Conservation (phyloP, 2,113 vertebrate genomes). For the Castor canadensis region DNA sequence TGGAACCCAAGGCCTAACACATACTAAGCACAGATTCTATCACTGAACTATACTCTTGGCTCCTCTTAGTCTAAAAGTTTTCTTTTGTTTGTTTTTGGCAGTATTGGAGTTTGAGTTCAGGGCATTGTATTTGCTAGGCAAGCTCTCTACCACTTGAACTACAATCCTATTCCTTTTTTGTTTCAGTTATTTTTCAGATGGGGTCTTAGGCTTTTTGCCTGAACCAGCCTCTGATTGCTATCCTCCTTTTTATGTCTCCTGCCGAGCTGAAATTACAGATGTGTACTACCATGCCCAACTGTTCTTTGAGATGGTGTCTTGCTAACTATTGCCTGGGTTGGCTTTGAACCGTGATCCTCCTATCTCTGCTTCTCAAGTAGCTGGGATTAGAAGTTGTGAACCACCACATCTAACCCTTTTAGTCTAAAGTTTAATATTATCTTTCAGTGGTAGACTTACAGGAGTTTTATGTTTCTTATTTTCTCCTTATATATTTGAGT, state of each 20-base stretch:
- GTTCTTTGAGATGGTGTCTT: background rate
- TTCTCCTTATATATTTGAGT: background rate
- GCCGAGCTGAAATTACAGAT: no score
- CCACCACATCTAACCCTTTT: background rate
- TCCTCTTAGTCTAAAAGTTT: background rate
- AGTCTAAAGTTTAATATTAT: conserved; percentile 29
- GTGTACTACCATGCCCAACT: no score
- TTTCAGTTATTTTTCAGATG: no score
- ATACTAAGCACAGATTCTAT: background rate
- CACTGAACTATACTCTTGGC: background rate
- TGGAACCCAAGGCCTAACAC: background rate
- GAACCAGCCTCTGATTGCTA: no score
- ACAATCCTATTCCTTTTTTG: no score
- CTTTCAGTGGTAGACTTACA: conserved; percentile 6
- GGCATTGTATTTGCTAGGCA: no score
- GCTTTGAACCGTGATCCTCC: background rate
- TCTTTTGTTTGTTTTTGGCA: no score
- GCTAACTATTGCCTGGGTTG: background rate
- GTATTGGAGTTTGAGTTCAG: no score
- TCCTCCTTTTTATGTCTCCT: no score
- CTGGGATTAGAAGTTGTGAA: background rate
- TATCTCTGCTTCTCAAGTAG: background rate
- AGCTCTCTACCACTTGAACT: no score
- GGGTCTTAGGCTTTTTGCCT: no score
- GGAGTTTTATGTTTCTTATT: conserved; percentile 1